Base-by-base conservation (phyloP, 2,888 invertebrate species). In the Drosophila picticornis region DNA sequence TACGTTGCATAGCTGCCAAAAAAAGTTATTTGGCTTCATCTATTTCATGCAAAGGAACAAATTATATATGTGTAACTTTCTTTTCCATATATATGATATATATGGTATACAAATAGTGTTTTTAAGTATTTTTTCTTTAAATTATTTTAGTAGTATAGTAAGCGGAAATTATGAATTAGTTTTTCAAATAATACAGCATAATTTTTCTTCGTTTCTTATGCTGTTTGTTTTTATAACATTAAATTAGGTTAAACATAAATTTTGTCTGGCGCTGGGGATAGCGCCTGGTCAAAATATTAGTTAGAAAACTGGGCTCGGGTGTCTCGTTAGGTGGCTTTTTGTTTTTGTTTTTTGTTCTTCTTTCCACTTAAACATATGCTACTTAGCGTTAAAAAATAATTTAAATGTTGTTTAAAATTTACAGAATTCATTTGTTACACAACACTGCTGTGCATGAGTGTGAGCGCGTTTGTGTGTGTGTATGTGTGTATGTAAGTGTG, bases 261-360 rank as follows among this genome's bases (percentile, higher is more conserved):
- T 69, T 75, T 52, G 75, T 59, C 46, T 59, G 68, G 63, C 53
- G 68, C 57, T 59, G 29, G 29, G 22, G 55, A 2, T 22, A 50
- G 55, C 62, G 63, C 53, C 57, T 51, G 22, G 60, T 56, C 76
- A 80, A 68, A 62, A 68, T 53, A 59, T 62, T 76, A 70, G 32
- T 79, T 56, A 75, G 68, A 70, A 73, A 86, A 89, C 85, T 86
- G 85, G 85, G 89, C 77, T 87, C 77, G 81, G 84, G 82, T 84
- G 88, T 88, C 88, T 63, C 38, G 32, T 65, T 57, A 46, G 43
- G 67, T 72, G 64, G 62, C 55, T 71, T 56, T 36, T 59, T 59
- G 3, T 38, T n/a, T 10, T 32, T 31, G 13, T 22, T 32, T 0
- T 38, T 22, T 72, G 4, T 40, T 43, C 11, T 22, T 43, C 60